These are phyloP conservation scores for Numenius phaeopus DNA, from an alignment of 2,797 vertebrate species.

Conservation along the genomic window DNA sequence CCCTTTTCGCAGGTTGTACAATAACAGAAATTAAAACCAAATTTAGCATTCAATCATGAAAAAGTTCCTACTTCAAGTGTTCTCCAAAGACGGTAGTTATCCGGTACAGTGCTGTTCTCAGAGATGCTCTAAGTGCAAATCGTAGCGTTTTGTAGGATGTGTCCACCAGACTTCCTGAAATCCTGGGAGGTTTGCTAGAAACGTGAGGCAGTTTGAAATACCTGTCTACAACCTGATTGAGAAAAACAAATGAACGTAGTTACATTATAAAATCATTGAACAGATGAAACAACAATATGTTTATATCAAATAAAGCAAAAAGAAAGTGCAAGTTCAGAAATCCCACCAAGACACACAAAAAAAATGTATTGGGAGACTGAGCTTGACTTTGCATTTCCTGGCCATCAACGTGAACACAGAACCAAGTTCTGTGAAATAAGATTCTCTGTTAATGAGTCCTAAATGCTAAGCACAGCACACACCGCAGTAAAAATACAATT, in stretches of 20 bases:
- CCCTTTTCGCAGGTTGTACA: neutral
- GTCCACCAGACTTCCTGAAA: slow-evolving; percentile 86
- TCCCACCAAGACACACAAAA: neutral
- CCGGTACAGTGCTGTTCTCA: slow-evolving; percentile 95
- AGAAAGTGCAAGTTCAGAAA: neutral
- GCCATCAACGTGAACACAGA: neutral
- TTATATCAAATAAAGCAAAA: neutral
- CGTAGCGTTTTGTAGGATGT: slow-evolving; percentile 92
- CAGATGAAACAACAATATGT: neutral
- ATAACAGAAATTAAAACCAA: neutral
- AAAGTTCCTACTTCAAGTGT: slow-evolving; percentile 90
- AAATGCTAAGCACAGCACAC: neutral
- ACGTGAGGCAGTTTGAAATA: slow-evolving; percentile 97
- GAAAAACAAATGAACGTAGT: neutral
- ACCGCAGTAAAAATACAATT: neutral
- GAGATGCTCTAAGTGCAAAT: slow-evolving; percentile 91
- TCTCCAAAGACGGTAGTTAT: slow-evolving; percentile 94
- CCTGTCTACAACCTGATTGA: slow-evolving; percentile 90
- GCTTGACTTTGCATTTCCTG: neutral
- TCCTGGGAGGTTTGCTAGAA: slow-evolving; percentile 90
- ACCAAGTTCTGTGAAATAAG: neutral
- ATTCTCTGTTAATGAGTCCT: neutral
- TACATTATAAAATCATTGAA: no score
- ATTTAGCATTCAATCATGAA: neutral
- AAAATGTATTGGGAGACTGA: neutral